Evolutionary conservation across 2,888 invertebrate species (phyloP), one percentile per base, ranked within the genome.

Genomic region (Epistrophe eligans): DNA sequence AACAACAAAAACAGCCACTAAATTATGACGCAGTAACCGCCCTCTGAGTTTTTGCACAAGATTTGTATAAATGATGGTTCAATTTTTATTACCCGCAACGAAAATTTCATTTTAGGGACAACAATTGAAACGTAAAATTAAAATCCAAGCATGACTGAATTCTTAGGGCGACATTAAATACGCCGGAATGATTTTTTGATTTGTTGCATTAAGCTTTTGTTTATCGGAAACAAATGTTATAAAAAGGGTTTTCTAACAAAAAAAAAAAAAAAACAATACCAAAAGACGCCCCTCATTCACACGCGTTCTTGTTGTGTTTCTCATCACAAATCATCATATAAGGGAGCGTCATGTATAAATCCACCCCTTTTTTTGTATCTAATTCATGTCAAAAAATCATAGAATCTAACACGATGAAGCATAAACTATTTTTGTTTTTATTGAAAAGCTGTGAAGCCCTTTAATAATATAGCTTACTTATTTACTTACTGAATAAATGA

Each of bases 231-330:
- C 24, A 17, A 66, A 35, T 38, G 24, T 19, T 19, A 24, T 40
- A 60, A 35, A 72, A 60, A 60, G 73, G 48, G 73, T 35, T 35
- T 77, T 45, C 62, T 64, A 24, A n/a, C n/a, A 11, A 48, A 50
- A 66, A 17, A 35, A 24, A 11, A 2, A 35, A 19, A 48, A 17
- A 24, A 24, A 67, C 58, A 24, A 3, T 28, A 48, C 5, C 35
- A 50, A 52, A 48, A 62, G 73, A 85, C 84, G 84, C 84, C 84
- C 84, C 77, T 85, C 52, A 81, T 85, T 85, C 62, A 77, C 81
- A 81, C 80, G 79, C 43, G 57, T 15, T 24, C 19, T 52, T 0
- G 6, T 2, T 43, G 9, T 57, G 10, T 71, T 72, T 48, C 60
- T 15, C 43, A 57, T 48, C 48, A 72, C 32, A 32, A 62, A 50